phyloP scores from a whole-genome alignment of 1,140 invertebrate genomes.

The Bombus sibiricus region DNA sequence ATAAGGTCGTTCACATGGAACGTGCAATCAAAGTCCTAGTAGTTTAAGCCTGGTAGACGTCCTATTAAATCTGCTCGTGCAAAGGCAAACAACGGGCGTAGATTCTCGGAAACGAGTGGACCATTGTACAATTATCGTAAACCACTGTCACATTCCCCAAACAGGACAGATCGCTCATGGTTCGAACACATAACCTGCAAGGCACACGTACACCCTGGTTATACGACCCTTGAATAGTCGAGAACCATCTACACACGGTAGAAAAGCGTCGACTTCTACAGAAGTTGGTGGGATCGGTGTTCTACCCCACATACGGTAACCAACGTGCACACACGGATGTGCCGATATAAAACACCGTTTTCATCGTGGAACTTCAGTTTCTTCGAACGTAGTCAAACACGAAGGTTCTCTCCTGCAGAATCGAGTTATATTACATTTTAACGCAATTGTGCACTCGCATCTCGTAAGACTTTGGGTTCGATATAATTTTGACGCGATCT shows the following conservation, averaged over 20 bases:
- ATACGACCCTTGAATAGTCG: constrained; percentile 38
- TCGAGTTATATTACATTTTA: no score
- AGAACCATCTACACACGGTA: constrained; percentile 22
- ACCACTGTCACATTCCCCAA: neutral
- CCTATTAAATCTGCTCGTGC: neutral
- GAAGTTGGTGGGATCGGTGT: constrained; percentile 29
- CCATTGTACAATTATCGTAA: neutral
- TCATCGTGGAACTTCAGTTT: constrained; percentile 54
- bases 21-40: neutral
- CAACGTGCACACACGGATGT: neutral
- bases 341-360: constrained; percentile 62
- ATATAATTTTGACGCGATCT: neutral
- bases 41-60: neutral
- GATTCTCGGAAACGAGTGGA: neutral
- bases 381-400: constrained; percentile 36
- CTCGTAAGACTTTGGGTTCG: neutral
- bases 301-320: neutral
- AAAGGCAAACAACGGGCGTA: neutral
- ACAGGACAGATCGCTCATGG: no score
- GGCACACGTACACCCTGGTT: neutral
- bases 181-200: neutral
- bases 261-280: neutral
- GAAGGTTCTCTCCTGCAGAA: neutral
- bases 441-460: neutral
- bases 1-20: neutral